Evolutionary conservation across 1,140 invertebrate species (phyloP).

Genomic region (Eubasilissa regina): DNA sequence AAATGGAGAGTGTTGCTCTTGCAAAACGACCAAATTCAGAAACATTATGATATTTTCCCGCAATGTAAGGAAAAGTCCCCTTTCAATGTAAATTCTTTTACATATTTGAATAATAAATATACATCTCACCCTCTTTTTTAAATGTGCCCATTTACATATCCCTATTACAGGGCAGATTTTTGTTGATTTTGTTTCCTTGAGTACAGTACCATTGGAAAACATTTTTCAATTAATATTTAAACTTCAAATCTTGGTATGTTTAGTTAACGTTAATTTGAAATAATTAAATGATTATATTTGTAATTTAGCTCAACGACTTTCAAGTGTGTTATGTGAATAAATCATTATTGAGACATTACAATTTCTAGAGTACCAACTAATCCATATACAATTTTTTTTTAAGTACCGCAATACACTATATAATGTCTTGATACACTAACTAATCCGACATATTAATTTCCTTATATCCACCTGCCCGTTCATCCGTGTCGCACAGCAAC

Average conservation of each 20-base stretch:
- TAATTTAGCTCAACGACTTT: too few species aligned
- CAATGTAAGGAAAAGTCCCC: not conserved
- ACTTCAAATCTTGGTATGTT: not conserved
- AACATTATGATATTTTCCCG: slow-evolving; percentile 10
- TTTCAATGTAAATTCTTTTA: not conserved
- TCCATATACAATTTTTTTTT: too few species aligned
- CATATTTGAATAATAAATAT: slow-evolving; percentile 12
- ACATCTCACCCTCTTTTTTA: not conserved
- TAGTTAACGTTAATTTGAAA: too few species aligned
- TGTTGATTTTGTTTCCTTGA: not conserved
- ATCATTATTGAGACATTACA: too few species aligned
- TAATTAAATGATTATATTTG: too few species aligned
- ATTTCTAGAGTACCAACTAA: too few species aligned
- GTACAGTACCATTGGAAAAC: not conserved
- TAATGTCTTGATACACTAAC: too few species aligned
- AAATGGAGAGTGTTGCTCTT: not conserved
- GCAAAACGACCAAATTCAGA: slow-evolving; percentile 15
- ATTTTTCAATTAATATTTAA: not conserved
- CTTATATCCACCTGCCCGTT: too few species aligned
- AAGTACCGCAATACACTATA: too few species aligned
- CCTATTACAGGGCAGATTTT: not conserved
- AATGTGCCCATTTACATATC: not conserved
- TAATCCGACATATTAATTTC: too few species aligned
- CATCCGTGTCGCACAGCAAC: too few species aligned
- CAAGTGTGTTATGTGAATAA: too few species aligned